phyloP scores from a whole-genome alignment of 1,140 invertebrate genomes.

The Plectrocnemia conspersa region DNA sequence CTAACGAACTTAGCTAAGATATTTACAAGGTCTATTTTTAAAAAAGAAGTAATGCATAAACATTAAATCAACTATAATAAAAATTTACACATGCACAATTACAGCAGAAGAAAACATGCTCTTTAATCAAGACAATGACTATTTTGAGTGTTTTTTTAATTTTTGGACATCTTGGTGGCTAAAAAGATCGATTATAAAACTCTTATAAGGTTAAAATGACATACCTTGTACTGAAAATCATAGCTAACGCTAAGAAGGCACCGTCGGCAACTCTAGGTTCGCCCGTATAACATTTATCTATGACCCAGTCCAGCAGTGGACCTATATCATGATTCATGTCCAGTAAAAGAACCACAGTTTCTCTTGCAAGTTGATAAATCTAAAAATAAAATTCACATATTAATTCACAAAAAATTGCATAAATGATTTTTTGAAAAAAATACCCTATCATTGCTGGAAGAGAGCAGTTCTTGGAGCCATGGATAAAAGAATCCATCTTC shows the following conservation, averaged over 20 bases:
- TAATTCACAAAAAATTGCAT: background rate
- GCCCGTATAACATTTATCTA: slow-evolving; percentile 95
- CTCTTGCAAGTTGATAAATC: slow-evolving; percentile 86
- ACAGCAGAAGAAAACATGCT: too few relatives aligned
- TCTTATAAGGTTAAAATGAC: slow-evolving; percentile 34
- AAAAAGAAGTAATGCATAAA: too few relatives aligned
- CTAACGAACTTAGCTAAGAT: too few relatives aligned
- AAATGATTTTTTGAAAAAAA: slow-evolving; percentile 12
- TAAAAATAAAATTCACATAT: slow-evolving; percentile 40
- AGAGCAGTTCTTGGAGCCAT: slow-evolving; percentile 88
- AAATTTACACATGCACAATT: too few relatives aligned
- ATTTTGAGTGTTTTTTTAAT: too few relatives aligned
- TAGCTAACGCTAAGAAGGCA: slow-evolving; percentile 91
- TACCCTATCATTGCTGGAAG: slow-evolving; percentile 85
- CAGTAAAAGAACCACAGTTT: slow-evolving; percentile 88
- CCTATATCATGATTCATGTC: slow-evolving; percentile 96
- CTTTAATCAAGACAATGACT: too few relatives aligned
- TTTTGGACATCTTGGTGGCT: too few relatives aligned
- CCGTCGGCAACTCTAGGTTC: slow-evolving; percentile 84
- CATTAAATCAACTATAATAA: too few relatives aligned
- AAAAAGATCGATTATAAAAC: slow-evolving; percentile 3
- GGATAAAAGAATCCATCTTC: slow-evolving; percentile 90
- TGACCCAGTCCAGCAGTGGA: slow-evolving; percentile 91
- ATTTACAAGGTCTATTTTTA: too few relatives aligned
- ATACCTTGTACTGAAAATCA: slow-evolving; percentile 93